Evolutionary conservation across 2,113 vertebrate species (phyloP).

Genomic region (Pituophis catenifer): DNA sequence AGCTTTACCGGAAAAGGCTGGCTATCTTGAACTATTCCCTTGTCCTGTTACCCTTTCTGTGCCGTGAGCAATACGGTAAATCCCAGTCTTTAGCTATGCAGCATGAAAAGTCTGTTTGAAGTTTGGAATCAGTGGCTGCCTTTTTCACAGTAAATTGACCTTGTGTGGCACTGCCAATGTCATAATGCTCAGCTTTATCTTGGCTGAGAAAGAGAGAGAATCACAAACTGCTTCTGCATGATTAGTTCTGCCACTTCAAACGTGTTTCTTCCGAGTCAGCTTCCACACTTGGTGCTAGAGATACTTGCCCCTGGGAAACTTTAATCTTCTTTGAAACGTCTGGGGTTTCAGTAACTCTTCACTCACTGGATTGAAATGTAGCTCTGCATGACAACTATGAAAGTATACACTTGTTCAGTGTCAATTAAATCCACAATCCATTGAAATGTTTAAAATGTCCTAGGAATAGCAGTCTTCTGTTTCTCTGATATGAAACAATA

Average conservation of each 20-base stretch:
- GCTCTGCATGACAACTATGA: neutral
- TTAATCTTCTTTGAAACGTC: constrained; percentile 68
- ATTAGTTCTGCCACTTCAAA: constrained; percentile 84
- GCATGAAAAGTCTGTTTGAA: constrained; percentile 78
- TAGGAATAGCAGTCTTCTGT: neutral
- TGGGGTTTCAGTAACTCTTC: constrained; percentile 74
- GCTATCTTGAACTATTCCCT: constrained; percentile 64
- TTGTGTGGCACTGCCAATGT: constrained; percentile 72
- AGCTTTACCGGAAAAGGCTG: neutral
- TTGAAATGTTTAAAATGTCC: neutral
- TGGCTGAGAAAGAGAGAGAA: constrained; percentile 72
- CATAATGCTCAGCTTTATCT: constrained; percentile 80
- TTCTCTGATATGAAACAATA: neutral
- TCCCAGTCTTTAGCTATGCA: constrained; percentile 60
- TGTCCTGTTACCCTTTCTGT: constrained; percentile 51
- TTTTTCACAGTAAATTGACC: constrained; percentile 84
- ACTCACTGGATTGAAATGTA: constrained; percentile 25
- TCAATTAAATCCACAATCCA: neutral
- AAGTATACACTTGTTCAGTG: neutral
- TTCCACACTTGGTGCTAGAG: constrained; percentile 75
- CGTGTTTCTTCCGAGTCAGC: constrained; percentile 77
- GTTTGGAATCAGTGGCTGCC: constrained; percentile 69
- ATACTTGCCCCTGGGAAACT: constrained; percentile 73
- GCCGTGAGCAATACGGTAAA: constrained; percentile 61
- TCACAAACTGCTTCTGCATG: constrained; percentile 81